A percentile compares a stretch with the other conserved stretches of the same genome.
phyloP scores from a whole-genome alignment of 2,888 invertebrate genomes.

The Heliconius sara region DNA sequence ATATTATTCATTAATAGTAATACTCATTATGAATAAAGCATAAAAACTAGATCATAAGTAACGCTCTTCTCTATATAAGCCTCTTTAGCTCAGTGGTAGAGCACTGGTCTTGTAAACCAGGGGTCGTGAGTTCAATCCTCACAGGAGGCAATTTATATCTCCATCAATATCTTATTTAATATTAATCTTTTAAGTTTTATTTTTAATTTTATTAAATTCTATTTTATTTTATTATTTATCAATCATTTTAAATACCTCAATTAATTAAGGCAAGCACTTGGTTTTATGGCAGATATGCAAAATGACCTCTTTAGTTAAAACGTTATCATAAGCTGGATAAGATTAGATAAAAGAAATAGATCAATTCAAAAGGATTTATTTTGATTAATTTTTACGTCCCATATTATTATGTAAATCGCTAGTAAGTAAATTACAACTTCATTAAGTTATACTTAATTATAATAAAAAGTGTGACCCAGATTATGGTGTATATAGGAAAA shows the following conservation, averaged over 20 bases:
- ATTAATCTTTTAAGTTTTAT: not conserved
- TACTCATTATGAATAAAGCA: not conserved
- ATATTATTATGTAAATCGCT: not conserved
- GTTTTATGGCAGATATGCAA: not conserved
- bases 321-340: slow-evolving; percentile 11
- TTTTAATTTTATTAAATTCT: not conserved
- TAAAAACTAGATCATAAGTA: not conserved
- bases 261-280: not conserved
- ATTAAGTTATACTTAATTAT: not conserved
- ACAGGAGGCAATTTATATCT: not conserved
- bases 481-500: too few species aligned
- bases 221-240: not conserved
- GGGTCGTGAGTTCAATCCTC: slow-evolving; percentile 21
- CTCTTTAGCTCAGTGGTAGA: slow-evolving; percentile 25
- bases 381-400: not conserved
- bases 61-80: not conserved
- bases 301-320: not conserved
- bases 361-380: not conserved
- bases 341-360: slow-evolving; percentile 20
- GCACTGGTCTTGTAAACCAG: slow-evolving; percentile 23
- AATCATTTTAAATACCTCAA: not conserved
- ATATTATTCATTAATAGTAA: not conserved
- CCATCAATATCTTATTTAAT: not conserved
- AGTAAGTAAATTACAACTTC: not conserved
- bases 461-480: too few species aligned